These are phyloP conservation scores for Mesoclemmys tuberculata DNA, from an alignment of 2,113 vertebrate genomes.

Conservation along the genomic window DNA sequence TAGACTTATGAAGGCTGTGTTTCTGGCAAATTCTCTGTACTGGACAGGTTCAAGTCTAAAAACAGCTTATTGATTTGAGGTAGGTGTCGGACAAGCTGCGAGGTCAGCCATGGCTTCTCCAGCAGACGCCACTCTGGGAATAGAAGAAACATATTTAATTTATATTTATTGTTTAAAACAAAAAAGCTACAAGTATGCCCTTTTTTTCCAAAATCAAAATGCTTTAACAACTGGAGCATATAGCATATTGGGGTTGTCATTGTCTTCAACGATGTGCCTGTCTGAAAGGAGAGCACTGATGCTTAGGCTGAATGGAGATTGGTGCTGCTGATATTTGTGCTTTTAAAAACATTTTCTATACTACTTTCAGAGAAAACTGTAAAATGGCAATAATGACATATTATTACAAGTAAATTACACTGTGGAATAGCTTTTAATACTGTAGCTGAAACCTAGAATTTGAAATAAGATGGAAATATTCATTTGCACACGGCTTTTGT, in stretches of 20 bases:
- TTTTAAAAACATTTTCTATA: slow-evolving; percentile 83
- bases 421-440: slow-evolving; percentile 82
- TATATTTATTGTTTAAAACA: slow-evolving; percentile 68
- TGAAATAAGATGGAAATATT: slow-evolving; percentile 84
- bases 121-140: slow-evolving; percentile 74
- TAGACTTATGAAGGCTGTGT: rapidly evolving
- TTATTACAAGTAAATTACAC: slow-evolving; percentile 86
- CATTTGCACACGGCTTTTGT: slow-evolving; percentile 82
- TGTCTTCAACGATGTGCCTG: slow-evolving; percentile 81
- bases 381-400: slow-evolving; percentile 86
- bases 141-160: slow-evolving; percentile 60
- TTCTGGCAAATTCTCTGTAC: not conserved
- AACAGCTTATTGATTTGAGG: not conserved
- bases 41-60: not conserved
- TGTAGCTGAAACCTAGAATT: slow-evolving; percentile 85
- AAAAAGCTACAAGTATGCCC: slow-evolving; percentile 61
- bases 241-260: slow-evolving; percentile 73
- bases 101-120: slow-evolving; percentile 56
- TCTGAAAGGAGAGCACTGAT: slow-evolving; percentile 75
- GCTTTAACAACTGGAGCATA: slow-evolving; percentile 76
- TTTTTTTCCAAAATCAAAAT: slow-evolving; percentile 76
- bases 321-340: slow-evolving; percentile 75
- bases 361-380: slow-evolving; percentile 84
- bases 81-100: rapidly evolving
- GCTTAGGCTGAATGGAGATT: slow-evolving; percentile 77